These are phyloP conservation scores for Pholis gunnellus DNA, from an alignment of 2,113 vertebrate genomes.

Conservation along the genomic window DNA sequence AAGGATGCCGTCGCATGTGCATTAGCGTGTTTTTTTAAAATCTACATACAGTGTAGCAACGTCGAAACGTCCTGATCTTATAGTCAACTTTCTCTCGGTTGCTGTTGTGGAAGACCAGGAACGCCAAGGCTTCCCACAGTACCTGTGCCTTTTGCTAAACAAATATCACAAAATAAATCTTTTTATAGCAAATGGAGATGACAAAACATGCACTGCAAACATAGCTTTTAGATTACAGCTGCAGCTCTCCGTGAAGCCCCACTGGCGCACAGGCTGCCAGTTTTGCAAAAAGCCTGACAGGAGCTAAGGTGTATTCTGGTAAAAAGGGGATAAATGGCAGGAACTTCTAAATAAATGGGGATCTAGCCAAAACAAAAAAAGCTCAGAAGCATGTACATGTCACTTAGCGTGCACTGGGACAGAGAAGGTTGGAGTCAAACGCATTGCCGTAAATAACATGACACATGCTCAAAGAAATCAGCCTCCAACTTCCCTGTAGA, in stretches of 20 bases:
- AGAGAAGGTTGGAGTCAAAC: background rate
- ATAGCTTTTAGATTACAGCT: conserved; percentile 28
- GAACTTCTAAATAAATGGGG: conserved; percentile 18
- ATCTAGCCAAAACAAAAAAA: conserved; percentile 19
- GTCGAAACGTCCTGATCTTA: background rate
- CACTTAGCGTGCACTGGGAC: background rate
- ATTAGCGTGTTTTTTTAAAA: background rate
- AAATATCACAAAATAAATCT: conserved; percentile 40
- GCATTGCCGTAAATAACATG: background rate
- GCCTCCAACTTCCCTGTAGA: background rate
- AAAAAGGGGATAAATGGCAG: conserved; percentile 35
- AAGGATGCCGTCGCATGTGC: background rate
- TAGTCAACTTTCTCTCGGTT: background rate
- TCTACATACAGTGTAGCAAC: background rate
- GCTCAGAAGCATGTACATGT: background rate
- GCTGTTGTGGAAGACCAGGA: background rate
- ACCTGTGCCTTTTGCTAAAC: background rate
- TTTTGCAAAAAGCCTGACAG: conserved; percentile 24
- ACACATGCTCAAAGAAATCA: background rate
- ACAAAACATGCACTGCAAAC: conserved; percentile 44
- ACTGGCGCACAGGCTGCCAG: conserved; percentile 24
- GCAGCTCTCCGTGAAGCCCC: conserved; percentile 2
- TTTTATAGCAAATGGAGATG: conserved; percentile 31
- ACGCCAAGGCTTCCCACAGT: background rate
- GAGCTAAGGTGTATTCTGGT: conserved; percentile 13